These are phyloP conservation scores for Pseudopipra pipra DNA, from an alignment of 2,113 vertebrate species.

Conservation along the genomic window DNA sequence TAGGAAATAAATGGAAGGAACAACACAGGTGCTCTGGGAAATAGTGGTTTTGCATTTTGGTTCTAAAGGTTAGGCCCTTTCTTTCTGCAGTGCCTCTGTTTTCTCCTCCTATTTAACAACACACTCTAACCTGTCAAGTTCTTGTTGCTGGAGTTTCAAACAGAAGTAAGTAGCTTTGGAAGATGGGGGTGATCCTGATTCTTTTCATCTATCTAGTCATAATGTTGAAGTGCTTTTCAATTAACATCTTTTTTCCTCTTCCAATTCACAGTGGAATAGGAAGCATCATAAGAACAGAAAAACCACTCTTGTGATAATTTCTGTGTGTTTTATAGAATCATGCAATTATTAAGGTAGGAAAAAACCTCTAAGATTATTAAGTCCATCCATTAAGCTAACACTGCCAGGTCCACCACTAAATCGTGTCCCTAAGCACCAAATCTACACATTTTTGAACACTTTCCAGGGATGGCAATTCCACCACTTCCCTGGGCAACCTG, in stretches of 20 bases:
- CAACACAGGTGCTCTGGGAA: not conserved
- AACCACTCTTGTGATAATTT: not conserved
- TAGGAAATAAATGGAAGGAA: not conserved
- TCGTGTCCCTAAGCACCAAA: no score
- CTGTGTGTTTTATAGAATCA: not conserved
- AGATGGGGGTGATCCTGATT: not conserved
- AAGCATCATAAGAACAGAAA: not conserved
- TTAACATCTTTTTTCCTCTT: not conserved
- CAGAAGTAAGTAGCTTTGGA: not conserved
- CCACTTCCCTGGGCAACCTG: not conserved
- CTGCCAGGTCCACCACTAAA: not conserved
- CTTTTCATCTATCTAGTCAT: not conserved
- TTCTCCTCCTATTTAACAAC: not conserved
- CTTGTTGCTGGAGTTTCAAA: not conserved
- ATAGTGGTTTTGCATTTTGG: not conserved
- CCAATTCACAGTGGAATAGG: not conserved
- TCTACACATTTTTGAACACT: not conserved
- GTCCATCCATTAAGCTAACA: not conserved
- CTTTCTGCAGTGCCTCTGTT: not conserved
- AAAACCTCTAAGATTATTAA: not conserved
- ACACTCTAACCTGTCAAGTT: not conserved
- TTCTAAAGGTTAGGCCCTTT: not conserved
- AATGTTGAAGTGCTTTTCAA: not conserved
- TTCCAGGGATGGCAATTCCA: not conserved
- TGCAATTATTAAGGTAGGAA: not conserved